Evolutionary conservation across 1,140 invertebrate genomes (phyloP).

Genomic region (Phthorimaea operculella): DNA sequence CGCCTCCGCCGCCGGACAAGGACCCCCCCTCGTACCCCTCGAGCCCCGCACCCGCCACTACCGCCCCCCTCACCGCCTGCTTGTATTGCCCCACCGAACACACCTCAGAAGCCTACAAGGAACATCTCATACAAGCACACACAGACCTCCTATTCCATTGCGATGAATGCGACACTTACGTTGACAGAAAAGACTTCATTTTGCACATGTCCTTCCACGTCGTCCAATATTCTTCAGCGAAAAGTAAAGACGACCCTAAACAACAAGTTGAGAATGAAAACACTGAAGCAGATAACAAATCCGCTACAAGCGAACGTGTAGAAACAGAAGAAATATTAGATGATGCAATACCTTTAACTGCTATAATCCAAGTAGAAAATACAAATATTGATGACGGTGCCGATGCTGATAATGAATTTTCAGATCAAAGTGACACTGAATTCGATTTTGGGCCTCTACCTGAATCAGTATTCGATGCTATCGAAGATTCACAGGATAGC

Average conservation of each 20-base stretch:
- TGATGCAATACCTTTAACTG: too few species aligned
- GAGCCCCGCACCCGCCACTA: background rate
- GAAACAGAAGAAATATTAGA: too few species aligned
- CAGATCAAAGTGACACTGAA: conserved; percentile 41
- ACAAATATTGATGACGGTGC: background rate
- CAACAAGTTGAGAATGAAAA: conserved; percentile 9
- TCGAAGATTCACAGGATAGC: conserved; percentile 39
- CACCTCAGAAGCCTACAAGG: conserved; percentile 16
- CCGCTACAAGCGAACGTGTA: background rate
- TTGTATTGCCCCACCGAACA: conserved; percentile 22
- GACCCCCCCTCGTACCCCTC: background rate
- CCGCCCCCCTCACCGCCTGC: conserved; percentile 18
- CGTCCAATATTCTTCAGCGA: conserved; percentile 16
- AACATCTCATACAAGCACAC: conserved; percentile 32
- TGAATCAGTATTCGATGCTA: conserved; percentile 44
- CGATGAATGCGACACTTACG: conserved; percentile 39
- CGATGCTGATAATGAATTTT: conserved; percentile 28
- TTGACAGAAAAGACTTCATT: conserved; percentile 34
- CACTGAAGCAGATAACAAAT: background rate
- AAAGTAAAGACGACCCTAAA: background rate
- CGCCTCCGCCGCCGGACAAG: background rate
- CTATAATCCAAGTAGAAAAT: background rate
- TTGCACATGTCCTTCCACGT: conserved; percentile 46
- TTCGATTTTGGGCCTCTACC: conserved; percentile 34
- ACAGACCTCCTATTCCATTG: conserved; percentile 39